Percentiles rank a stretch among this genome's conserved stretches.
Conservation (phyloP, 1,140 invertebrate species). For the Patella vulgata region DNA sequence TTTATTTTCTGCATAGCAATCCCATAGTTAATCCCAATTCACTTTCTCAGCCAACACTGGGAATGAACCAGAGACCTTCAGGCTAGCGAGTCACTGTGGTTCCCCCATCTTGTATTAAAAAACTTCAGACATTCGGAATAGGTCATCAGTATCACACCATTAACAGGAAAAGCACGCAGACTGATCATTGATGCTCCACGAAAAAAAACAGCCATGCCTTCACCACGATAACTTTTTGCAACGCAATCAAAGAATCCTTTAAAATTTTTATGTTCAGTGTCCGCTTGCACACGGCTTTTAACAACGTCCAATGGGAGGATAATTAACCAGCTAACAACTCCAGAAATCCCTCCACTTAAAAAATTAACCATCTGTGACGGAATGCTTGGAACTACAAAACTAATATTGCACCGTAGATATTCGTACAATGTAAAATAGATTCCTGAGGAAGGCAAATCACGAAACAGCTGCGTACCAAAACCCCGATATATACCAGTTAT, state of each 20-base stretch:
- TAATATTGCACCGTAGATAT: not conserved
- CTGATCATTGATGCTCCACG: slow-evolving; percentile 40
- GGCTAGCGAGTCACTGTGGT: too few relatives aligned
- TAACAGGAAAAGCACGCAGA: slow-evolving; percentile 55
- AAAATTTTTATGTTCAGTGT: slow-evolving; percentile 14
- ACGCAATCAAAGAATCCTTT: slow-evolving; percentile 36
- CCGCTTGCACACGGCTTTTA: slow-evolving; percentile 61
- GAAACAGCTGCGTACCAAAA: not conserved
- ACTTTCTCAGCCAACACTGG: too few relatives aligned
- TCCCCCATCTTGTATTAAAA: too few relatives aligned
- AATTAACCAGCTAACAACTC: slow-evolving; percentile 61
- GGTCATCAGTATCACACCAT: slow-evolving; percentile 64
- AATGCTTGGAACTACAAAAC: not conserved
- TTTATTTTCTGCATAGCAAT: too few relatives aligned
- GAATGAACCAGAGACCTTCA: too few relatives aligned
- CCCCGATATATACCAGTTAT: slow-evolving; percentile 11
- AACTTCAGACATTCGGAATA: slow-evolving; percentile 61
- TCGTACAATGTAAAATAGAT: slow-evolving; percentile 26
- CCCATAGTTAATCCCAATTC: too few relatives aligned
- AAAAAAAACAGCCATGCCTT: slow-evolving; percentile 49
- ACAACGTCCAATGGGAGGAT: slow-evolving; percentile 64
- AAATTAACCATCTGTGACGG: slow-evolving; percentile 30
- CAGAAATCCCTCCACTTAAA: slow-evolving; percentile 71
- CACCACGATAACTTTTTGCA: slow-evolving; percentile 29
- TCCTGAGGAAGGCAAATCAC: slow-evolving; percentile 29